Base-by-base conservation (phyloP, 2,797 vertebrate species). In the Ibycter americanus region DNA sequence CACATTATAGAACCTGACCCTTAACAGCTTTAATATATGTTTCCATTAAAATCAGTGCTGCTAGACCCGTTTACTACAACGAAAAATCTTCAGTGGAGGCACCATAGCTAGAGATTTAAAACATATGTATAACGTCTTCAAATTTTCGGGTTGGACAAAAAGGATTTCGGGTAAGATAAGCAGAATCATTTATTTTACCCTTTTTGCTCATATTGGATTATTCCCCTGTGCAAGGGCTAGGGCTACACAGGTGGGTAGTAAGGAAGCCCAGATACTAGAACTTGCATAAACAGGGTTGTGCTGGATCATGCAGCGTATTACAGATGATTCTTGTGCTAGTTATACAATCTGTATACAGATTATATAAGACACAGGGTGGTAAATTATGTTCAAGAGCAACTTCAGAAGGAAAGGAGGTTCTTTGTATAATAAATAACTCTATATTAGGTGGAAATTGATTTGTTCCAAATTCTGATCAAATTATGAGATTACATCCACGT, bases 371-470 rank as follows among this genome's bases (percentile, higher is more conserved):
- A 29, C 7, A 70, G 8, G 3, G 6, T 52, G 8, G 27, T 42
- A 79, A 92, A 62, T 70, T 55, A 66, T 22, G 12, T 36, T 78
- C 16, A 72, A 88, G 34, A 88, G 36, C 32, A 85, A 59, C 46
- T 55, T 58, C 31, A 83, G 74, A 93, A 83, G 23, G 10, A 86
- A 93, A 95, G 38, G 15, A 73, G 10, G 9, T 2, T 40, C 25
- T 76, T 85, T 55, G 29, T 91, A 21, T 66, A 85, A 96, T 90
- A 97, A 93, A 68, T 94, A 96, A 87, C 13, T 78, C 83, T 51
- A 22, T 76, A 88, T 66, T 81, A 96, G 38, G n/a, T 79, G 9
- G 51, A 94, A 94, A 92, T 74, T 93, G 95, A 95, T 97, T 97
- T 83, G 51, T 81, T 92, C 38, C 34, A 81, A 95, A 90, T 94